These are phyloP conservation scores for Parasteatoda tepidariorum DNA, from an alignment of 1,140 invertebrate genomes.

Conservation along the genomic window DNA sequence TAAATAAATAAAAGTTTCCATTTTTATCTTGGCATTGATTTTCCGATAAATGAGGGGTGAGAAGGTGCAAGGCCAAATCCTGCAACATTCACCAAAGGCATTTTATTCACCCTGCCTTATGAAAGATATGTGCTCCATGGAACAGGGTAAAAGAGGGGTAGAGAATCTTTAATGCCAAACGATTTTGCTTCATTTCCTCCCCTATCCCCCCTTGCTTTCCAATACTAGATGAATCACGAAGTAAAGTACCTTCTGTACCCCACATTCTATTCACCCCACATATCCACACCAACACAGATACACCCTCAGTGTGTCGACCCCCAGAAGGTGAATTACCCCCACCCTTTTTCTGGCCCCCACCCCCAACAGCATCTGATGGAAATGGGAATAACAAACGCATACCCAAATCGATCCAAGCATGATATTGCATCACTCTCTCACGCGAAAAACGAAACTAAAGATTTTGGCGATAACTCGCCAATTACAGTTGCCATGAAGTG, in stretches of 20 bases:
- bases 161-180: conserved; percentile 53
- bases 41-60: neutral
- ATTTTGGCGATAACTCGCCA: neutral
- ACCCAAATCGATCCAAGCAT: conserved; percentile 20
- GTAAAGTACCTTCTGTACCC: conserved; percentile 15
- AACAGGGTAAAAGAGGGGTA: conserved; percentile 3
- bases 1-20: too few species aligned
- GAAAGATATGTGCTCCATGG: conserved; percentile 37
- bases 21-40: neutral
- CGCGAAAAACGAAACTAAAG: neutral
- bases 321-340: neutral
- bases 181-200: conserved; percentile 29
- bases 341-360: neutral
- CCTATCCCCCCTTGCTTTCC: conserved; percentile 14
- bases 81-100: conserved; percentile 16
- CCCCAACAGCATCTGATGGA: conserved; percentile 18
- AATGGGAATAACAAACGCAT: conserved; percentile 48
- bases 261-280: neutral
- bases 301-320: neutral
- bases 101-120: neutral
- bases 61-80: too few species aligned
- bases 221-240: conserved; percentile 51
- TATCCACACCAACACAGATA: neutral
- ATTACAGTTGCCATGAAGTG: neutral
- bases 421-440: conserved; percentile 29